These are phyloP conservation scores for Drosophila repletoides DNA, from an alignment of 1,140 invertebrate species.

Conservation along the genomic window DNA sequence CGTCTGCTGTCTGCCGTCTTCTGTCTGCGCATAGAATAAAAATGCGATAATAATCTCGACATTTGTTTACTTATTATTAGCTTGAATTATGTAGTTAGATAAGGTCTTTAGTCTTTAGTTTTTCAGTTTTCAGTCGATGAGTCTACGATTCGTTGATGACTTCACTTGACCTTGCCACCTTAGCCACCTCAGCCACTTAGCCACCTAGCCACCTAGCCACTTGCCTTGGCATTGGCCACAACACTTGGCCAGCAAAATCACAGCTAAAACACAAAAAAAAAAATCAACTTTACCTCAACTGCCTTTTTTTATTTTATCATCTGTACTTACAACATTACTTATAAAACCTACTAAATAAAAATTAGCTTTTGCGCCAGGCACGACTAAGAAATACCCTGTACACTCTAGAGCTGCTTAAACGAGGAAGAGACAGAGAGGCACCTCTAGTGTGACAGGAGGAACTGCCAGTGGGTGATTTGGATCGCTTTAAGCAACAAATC, in stretches of 20 bases:
- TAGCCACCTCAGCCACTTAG: no score
- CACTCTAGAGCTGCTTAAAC: no score
- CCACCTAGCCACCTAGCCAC: constrained; percentile 4
- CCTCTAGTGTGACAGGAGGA: no score
- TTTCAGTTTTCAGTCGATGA: no score
- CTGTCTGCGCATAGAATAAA: constrained; percentile 47
- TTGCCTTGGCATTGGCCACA: constrained; percentile 56
- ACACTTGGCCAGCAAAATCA: constrained; percentile 3
- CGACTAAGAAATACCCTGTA: neutral
- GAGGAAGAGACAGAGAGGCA: no score
- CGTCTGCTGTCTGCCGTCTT: no score
- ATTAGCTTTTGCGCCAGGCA: neutral
- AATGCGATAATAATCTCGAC: constrained; percentile 54
- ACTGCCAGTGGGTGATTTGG: no score
- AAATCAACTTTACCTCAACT: constrained; percentile 8
- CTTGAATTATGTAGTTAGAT: constrained; percentile 41
- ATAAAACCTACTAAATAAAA: constrained; percentile 9
- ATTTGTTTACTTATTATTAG: constrained; percentile 31
- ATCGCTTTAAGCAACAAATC: no score
- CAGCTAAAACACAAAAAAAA: constrained; percentile 11
- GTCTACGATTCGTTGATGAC: constrained; percentile 47
- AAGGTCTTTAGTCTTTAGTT: constrained; percentile 17
- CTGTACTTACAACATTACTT: constrained; percentile 33
- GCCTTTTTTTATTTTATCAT: constrained; percentile 14
- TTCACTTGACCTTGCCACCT: constrained; percentile 64